Evolutionary conservation across 2,888 invertebrate species (phyloP).

Genomic region (Kuschelorhynchus macadamiae): DNA sequence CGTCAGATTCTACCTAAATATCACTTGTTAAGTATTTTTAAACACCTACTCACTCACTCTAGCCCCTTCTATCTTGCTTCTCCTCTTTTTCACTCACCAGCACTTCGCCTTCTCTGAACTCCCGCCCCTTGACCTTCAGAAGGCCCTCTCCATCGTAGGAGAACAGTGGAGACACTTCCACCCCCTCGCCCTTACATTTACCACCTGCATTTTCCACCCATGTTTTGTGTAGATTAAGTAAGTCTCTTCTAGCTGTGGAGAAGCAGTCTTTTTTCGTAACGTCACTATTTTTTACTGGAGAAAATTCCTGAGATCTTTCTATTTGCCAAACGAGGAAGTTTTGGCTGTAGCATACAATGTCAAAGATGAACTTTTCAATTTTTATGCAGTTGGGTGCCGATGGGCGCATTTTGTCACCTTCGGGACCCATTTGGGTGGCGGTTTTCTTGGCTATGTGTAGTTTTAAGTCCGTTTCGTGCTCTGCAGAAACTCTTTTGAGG

Average conservation of each 20-base stretch:
- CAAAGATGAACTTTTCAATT: slow-evolving; percentile 99
- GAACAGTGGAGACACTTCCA: slow-evolving; percentile 92
- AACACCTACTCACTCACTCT: neutral
- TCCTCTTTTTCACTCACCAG: slow-evolving; percentile 40
- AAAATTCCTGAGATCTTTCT: slow-evolving; percentile 92
- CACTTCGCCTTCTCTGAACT: slow-evolving; percentile 53
- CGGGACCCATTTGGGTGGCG: slow-evolving; percentile 85
- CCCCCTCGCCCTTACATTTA: slow-evolving; percentile 74
- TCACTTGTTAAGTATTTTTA: neutral
- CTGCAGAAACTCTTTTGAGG: slow-evolving; percentile 78
- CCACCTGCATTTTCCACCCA: slow-evolving; percentile 89
- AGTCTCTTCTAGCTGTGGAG: slow-evolving; percentile 84
- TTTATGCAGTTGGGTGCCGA: slow-evolving; percentile 94
- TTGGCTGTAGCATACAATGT: slow-evolving; percentile 94
- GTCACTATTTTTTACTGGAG: slow-evolving; percentile 95
- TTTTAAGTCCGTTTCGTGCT: slow-evolving; percentile 82
- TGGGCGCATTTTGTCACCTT: slow-evolving; percentile 81
- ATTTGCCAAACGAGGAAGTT: slow-evolving; percentile 96
- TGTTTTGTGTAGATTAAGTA: slow-evolving; percentile 82
- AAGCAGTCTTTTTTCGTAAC: slow-evolving; percentile 90
- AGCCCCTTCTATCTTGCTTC: slow-evolving; percentile 11
- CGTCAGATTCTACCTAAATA: no score
- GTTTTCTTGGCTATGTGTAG: slow-evolving; percentile 98
- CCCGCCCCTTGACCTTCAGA: slow-evolving; percentile 52
- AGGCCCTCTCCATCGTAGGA: slow-evolving; percentile 94